phyloP scores from a whole-genome alignment of 2,888 invertebrate genomes.

The Zelleria hepariella region DNA sequence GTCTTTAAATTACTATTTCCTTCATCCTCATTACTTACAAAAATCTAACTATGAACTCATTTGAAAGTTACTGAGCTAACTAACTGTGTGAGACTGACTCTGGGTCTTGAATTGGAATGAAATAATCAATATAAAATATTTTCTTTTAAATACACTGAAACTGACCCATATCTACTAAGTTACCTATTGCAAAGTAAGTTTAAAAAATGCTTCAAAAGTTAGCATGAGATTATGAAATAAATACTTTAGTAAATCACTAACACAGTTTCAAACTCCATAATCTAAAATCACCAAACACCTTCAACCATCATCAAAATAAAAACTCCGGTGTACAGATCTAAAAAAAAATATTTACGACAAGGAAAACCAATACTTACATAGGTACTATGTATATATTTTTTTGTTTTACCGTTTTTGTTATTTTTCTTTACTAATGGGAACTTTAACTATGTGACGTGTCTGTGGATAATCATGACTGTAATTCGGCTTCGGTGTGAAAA shows the following conservation, averaged over 20 bases:
- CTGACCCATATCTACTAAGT: slow-evolving; percentile 3
- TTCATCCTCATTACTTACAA: not conserved
- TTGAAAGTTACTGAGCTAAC: not conserved
- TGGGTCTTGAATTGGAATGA: not conserved
- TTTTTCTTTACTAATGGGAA: not conserved
- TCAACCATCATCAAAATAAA: not conserved
- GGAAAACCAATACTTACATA: too few relatives aligned
- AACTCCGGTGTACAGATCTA: not conserved
- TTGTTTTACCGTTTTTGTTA: not conserved
- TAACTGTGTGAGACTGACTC: not conserved
- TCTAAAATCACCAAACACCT: not conserved
- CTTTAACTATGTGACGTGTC: not conserved
- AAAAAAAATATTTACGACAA: not conserved
- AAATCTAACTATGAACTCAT: not conserved
- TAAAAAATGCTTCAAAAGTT: not conserved
- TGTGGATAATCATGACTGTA: not conserved
- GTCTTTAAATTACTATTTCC: not conserved
- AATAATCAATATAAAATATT: not conserved
- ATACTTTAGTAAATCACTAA: too few relatives aligned
- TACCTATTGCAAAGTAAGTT: not conserved
- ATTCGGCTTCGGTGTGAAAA: not conserved
- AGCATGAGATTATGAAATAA: not conserved
- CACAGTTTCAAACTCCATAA: too few relatives aligned
- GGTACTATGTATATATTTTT: not conserved
- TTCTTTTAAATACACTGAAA: not conserved